Conservation (phyloP, 2,797 vertebrate genomes). For the Lutjanus campechanus region DNA sequence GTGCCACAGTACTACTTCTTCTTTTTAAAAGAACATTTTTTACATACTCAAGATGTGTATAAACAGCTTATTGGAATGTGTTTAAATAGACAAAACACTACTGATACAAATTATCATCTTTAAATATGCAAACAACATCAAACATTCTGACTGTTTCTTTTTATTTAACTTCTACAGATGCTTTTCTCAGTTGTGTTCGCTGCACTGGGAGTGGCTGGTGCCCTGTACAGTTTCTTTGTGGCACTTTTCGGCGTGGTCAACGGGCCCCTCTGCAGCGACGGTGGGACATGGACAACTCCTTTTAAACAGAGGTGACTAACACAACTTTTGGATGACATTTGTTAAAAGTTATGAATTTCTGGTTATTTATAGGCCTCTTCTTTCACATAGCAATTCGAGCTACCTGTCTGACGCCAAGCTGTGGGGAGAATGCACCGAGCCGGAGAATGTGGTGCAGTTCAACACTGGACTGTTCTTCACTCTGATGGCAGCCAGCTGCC, state of each 20-base stretch:
- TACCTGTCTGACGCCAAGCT: constrained; percentile 53
- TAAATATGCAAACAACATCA: neutral
- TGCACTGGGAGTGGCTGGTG: constrained; percentile 76
- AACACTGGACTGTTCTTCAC: constrained; percentile 82
- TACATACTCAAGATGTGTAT: neutral
- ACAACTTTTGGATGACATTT: neutral
- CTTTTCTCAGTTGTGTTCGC: constrained; percentile 84
- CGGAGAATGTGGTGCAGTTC: constrained; percentile 80
- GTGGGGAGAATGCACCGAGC: constrained; percentile 68
- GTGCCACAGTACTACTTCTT: neutral
- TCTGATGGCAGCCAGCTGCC: constrained; percentile 64
- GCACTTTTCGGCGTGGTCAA: constrained; percentile 76
- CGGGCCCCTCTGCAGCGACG: constrained; percentile 73
- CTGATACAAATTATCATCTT: neutral
- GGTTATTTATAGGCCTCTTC: neutral
- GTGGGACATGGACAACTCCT: neutral
- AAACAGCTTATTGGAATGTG: neutral
- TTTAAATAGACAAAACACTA: neutral
- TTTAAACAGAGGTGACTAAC: constrained; percentile 70
- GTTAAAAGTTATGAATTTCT: neutral
- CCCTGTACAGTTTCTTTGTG: constrained; percentile 79
- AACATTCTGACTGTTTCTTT: neutral
- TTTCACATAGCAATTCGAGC: constrained; percentile 49
- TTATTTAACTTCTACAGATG: constrained; percentile 78
- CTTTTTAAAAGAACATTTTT: constrained; percentile 2